These are phyloP conservation scores for Halictus ligatus DNA, from an alignment of 2,888 invertebrate species.

Conservation along the genomic window DNA sequence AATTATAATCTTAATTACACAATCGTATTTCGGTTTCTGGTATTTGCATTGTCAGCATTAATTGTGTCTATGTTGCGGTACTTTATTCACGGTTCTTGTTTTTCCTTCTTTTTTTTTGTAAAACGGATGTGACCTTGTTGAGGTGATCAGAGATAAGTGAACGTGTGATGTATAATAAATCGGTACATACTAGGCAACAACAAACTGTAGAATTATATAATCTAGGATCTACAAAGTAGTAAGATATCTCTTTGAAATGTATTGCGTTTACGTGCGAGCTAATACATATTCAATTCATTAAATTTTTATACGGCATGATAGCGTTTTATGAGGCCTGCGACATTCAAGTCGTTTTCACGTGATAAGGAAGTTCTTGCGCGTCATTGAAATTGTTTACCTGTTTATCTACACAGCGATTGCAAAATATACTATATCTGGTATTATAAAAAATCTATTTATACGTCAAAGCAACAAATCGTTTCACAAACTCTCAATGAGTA, in stretches of 20 bases:
- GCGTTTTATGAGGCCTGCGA: neutral
- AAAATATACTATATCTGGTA: neutral
- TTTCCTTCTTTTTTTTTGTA: neutral
- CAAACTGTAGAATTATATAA: neutral
- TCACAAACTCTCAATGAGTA: neutral
- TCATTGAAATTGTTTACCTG: neutral
- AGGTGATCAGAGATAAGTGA: neutral
- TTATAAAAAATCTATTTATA: neutral
- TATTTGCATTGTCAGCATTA: conserved; percentile 5
- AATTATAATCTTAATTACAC: neutral
- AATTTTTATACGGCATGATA: neutral
- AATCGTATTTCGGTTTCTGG: neutral
- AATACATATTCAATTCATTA: conserved; percentile 8
- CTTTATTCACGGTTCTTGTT: neutral
- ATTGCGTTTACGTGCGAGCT: neutral
- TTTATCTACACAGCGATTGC: neutral
- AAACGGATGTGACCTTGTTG: neutral
- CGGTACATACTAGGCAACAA: neutral
- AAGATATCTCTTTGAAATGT: neutral
- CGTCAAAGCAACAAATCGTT: neutral
- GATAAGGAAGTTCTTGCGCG: neutral
- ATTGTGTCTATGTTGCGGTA: neutral
- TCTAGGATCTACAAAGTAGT: neutral
- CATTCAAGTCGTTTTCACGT: neutral
- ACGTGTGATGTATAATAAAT: neutral